A percentile compares a stretch with the other conserved stretches of the same genome.
phyloP scores from a whole-genome alignment of 1,140 invertebrate genomes.

The Yoshiicerus persimilis region DNA sequence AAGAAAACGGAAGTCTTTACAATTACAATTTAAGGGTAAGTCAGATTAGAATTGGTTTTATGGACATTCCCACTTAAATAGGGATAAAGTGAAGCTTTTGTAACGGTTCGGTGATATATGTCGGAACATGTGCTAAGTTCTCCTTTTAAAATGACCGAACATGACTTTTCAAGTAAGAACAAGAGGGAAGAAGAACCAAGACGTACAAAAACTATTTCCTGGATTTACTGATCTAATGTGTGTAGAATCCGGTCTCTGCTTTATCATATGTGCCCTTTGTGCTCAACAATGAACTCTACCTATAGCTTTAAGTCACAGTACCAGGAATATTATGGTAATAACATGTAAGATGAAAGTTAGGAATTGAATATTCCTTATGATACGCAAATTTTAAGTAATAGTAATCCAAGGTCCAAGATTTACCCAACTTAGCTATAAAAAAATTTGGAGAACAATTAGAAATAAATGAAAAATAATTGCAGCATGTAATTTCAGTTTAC shows the following conservation, averaged over 20 bases:
- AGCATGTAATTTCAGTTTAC: no score
- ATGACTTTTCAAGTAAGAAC: conserved; percentile 15
- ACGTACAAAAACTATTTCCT: neutral
- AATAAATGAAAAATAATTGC: no score
- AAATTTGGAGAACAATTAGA: no score
- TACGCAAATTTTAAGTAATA: no score
- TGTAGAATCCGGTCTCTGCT: neutral
- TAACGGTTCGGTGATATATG: neutral
- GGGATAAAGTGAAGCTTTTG: neutral
- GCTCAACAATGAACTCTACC: neutral
- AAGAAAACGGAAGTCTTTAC: neutral
- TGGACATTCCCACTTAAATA: neutral
- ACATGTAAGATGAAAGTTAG: neutral
- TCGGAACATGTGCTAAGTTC: neutral
- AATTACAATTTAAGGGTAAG: neutral
- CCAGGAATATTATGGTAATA: neutral
- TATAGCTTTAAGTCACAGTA: neutral
- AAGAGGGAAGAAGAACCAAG: neutral
- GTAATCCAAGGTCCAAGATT: no score
- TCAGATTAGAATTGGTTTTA: neutral
- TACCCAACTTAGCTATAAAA: no score
- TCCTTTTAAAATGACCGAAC: conserved; percentile 7
- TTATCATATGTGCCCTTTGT: neutral
- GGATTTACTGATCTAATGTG: neutral
- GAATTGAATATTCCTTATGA: neutral